These are phyloP conservation scores for Timandra comae DNA, from an alignment of 2,888 invertebrate species.

Conservation along the genomic window DNA sequence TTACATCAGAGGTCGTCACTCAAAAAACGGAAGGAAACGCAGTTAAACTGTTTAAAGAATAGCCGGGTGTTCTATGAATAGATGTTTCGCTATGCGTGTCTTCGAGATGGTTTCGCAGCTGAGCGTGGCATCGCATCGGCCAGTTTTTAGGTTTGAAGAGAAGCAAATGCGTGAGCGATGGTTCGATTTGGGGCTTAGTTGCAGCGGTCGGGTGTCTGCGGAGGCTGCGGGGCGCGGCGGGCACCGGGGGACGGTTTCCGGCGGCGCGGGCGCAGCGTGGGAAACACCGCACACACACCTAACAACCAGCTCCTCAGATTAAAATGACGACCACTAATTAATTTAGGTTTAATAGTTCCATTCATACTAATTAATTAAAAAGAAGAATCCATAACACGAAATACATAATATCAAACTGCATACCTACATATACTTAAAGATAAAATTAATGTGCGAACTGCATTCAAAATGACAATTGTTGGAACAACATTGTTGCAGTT, in stretches of 20 bases:
- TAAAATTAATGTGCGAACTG: no score
- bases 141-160: conserved; percentile 46
- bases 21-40: conserved; percentile 55
- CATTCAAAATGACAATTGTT: no score
- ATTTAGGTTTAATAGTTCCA: conserved; percentile 35
- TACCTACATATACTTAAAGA: no score
- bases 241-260: conserved; percentile 53
- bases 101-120: conserved; percentile 54
- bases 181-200: conserved; percentile 62
- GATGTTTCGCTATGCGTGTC: conserved; percentile 64
- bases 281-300: conserved; percentile 67
- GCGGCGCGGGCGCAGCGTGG: conserved; percentile 70
- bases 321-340: conserved; percentile 71
- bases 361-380: no score
- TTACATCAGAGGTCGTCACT: conserved; percentile 13
- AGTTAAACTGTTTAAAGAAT: conserved; percentile 47
- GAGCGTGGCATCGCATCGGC: conserved; percentile 42
- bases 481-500: no score
- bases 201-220: conserved; percentile 38
- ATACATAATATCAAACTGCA: no score
- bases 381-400: no score
- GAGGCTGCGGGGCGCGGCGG: conserved; percentile 25
- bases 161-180: conserved; percentile 64
- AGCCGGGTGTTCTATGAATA: conserved; percentile 49
- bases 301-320: conserved; percentile 57